Base-by-base conservation (phyloP, 2,113 vertebrate genomes). In the Calypte anna region DNA sequence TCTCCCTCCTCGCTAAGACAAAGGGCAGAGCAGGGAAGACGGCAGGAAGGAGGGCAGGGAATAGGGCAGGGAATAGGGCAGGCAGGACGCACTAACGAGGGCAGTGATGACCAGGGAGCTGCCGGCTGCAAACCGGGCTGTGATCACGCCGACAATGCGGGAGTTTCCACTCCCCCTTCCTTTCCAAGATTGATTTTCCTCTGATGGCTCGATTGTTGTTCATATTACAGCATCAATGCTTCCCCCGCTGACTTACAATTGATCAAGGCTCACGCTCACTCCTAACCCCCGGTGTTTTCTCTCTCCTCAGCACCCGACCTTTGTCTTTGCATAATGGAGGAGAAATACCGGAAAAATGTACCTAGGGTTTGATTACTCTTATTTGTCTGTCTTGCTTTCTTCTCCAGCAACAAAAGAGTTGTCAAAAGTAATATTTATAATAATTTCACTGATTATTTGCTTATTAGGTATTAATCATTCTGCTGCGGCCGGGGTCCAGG, bases 361-460 rank as follows among this genome's bases (percentile, higher is more conserved):
- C n/a, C 12, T 4, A 0, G 54, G 31, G 59, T 84, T 96, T 94
- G 92, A 84, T 95, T 93, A 44, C 57, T 59, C 86, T 91, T 83
- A 18, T 88, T 82, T 90, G 61, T 87, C 93, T 93, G 92, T 97
- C 97, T 97, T 81, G 93, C 95, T 97, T 96, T 98, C 97, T 96
- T 96, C 91, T 91, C 96, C 62, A 38, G 96, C 97, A 96, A 98
- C 97, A 98, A 98, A 98, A 97, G 98, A 98, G 97, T 97, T 98
- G 98, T 98, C 98, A 98, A 96, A 98, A 98, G 97, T 97, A 98
- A 98, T 97, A 98, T 98, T 98, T 98, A 98, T 98, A 98, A 99
- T 99, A 98, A 99, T 99, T 99, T 98, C 99, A 99, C 97, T 96
- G 98, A 98, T 99, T 99, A 99, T 99, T 99, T 99, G 98, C 98